Evolutionary conservation across 1,140 invertebrate genomes (phyloP).

Genomic region (Popillia japonica): DNA sequence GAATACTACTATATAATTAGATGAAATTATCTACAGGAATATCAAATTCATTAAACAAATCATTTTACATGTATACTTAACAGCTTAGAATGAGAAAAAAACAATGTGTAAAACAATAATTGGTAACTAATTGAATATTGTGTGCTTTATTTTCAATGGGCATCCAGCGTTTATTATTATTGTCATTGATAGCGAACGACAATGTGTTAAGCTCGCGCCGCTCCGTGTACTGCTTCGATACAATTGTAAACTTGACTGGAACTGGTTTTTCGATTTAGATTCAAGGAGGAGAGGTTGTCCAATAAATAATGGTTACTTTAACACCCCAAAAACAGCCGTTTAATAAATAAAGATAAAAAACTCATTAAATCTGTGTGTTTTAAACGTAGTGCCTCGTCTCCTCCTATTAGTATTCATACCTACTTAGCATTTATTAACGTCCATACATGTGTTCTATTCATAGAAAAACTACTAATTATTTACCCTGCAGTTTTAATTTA

Average conservation of each 20-base stretch:
- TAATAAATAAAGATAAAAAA: conserved; percentile 48
- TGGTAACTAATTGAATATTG: too few relatives aligned
- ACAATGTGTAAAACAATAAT: too few relatives aligned
- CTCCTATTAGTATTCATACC: conserved; percentile 47
- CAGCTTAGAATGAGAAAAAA: too few relatives aligned
- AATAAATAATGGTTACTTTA: conserved; percentile 47
- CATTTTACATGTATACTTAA: too few relatives aligned
- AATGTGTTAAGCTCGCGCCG: neutral
- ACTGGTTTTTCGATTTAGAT: conserved; percentile 26
- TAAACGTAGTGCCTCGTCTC: conserved; percentile 21
- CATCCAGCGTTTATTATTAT: conserved; percentile 1
- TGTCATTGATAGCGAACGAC: conserved; percentile 23
- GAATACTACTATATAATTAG: too few relatives aligned
- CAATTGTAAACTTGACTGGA: conserved; percentile 23
- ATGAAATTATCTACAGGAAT: too few relatives aligned
- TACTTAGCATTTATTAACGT: conserved; percentile 48
- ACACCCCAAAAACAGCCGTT: conserved; percentile 45
- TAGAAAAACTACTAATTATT: conserved; percentile 37
- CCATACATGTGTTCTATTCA: conserved; percentile 37
- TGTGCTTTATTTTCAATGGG: too few relatives aligned
- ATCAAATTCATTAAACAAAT: too few relatives aligned
- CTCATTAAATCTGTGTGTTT: conserved; percentile 44
- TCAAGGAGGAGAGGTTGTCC: conserved; percentile 40
- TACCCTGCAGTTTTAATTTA: conserved; percentile 26
- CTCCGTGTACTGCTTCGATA: neutral